Evolutionary conservation across 1,140 invertebrate species (phyloP), one percentile per base, ranked within the genome.

Genomic region (Colletes gigas): DNA sequence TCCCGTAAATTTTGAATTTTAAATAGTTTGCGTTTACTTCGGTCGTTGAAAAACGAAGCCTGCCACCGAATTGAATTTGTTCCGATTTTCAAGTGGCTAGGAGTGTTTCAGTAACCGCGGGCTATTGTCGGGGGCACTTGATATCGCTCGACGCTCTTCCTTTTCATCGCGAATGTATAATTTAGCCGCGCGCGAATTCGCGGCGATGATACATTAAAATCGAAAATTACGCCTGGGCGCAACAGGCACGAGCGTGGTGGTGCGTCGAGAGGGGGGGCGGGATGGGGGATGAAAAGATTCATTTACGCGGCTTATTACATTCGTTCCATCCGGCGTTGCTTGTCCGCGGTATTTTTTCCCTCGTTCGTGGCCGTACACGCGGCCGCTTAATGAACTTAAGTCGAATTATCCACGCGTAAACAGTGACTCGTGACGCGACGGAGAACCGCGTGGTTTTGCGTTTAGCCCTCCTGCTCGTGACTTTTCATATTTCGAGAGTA

Each of bases 151-250:
- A 4, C 12, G 15, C n/a, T 81, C n/a, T 62, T 62, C 68, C 67
- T 81, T 80, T 77, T 76, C 67, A 83, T 85, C 71, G 83, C 55
- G 12, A 55, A 21, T 59, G 54, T 54, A 41, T 76, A 83, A 85
- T 85, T 71, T 72, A 84, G 30, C 59, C 14, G 39, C 57, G 39
- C 54, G 52, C 63, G 57, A 57, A 71, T 76, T 65, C 66, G 55
- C 73, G 72, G 14, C 9, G 68, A 67, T 55, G 62, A 85, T 76
- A 68, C 30, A 59, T 85, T 83, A 85, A 85, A 74, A 81, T 85
- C 68, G 78, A 63, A 57, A 84, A 85, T 84, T 85, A 85, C 66
- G 69, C 44, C 19, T 52, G 41, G 55, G 14, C 57, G 83, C 78
- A 85, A 84, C 82, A 85, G 71, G 66, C 77, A 52, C 44, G 50